phyloP scores from a whole-genome alignment of 1,140 invertebrate species.

The Brachionus angularis region DNA sequence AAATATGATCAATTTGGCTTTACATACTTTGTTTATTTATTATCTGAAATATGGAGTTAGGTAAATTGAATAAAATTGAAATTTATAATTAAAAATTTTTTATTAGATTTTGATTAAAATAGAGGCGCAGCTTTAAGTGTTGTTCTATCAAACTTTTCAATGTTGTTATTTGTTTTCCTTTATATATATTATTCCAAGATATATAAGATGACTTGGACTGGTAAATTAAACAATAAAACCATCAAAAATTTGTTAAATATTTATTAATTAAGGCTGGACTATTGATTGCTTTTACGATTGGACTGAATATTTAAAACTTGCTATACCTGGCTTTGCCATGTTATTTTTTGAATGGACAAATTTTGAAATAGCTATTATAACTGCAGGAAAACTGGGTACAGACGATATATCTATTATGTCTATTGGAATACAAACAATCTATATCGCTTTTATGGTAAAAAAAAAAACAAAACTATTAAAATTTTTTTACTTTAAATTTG shows the following conservation, averaged over 20 bases:
- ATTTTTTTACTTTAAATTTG: not conserved
- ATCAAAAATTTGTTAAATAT: not conserved
- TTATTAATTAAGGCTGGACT: not conserved
- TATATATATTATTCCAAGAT: not conserved
- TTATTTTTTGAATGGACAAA: slow-evolving; percentile 41
- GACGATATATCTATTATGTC: slow-evolving; percentile 33
- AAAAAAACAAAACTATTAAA: not conserved
- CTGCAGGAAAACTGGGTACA: slow-evolving; percentile 4
- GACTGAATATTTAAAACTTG: slow-evolving; percentile 31
- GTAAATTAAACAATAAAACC: not conserved
- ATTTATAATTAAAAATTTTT: not conserved
- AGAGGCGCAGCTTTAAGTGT: slow-evolving; percentile 8
- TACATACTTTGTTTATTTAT: slow-evolving; percentile 7
- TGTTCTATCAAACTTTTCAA: slow-evolving; percentile 11
- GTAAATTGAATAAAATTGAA: not conserved
- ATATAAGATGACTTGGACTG: not conserved
- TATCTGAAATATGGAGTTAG: not conserved
- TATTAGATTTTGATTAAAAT: not conserved
- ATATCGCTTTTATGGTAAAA: slow-evolving; percentile 25
- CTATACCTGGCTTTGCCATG: slow-evolving; percentile 26
- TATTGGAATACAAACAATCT: slow-evolving; percentile 36
- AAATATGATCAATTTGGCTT: not conserved
- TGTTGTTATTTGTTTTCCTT: not conserved
- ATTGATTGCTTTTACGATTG: slow-evolving; percentile 22
- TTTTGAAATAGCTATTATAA: slow-evolving; percentile 26